These are phyloP conservation scores for Siniperca chuatsi DNA, from an alignment of 2,113 vertebrate species.

Conservation along the genomic window DNA sequence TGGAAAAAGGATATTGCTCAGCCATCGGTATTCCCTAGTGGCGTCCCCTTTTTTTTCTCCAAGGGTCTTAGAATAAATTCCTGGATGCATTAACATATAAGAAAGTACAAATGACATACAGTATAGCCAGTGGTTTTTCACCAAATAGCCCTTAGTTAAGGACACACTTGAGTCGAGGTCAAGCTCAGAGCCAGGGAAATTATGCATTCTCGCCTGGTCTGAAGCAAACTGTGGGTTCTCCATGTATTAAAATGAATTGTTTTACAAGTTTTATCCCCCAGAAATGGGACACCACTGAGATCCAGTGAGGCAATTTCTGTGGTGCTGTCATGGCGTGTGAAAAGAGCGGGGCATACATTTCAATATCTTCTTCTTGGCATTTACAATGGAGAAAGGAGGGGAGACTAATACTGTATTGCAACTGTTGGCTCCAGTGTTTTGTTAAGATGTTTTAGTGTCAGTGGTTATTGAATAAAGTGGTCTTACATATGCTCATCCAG, in stretches of 20 bases:
- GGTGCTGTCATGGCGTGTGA: slow-evolving; percentile 69
- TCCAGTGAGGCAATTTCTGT: slow-evolving; percentile 69
- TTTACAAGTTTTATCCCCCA: slow-evolving; percentile 72
- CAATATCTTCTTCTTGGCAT: slow-evolving; percentile 68
- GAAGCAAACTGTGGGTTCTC: slow-evolving; percentile 60
- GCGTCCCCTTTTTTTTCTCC: slow-evolving; percentile 26
- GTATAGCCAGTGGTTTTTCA: slow-evolving; percentile 63
- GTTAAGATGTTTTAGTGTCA: slow-evolving; percentile 30
- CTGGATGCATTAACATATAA: slow-evolving; percentile 76
- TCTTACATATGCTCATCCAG: neutral
- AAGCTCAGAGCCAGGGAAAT: slow-evolving; percentile 66
- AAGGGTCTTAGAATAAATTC: slow-evolving; percentile 74
- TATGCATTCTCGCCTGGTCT: slow-evolving; percentile 66
- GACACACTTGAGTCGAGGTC: slow-evolving; percentile 78
- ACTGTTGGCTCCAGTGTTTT: slow-evolving; percentile 31
- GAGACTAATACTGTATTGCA: neutral
- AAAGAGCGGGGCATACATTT: slow-evolving; percentile 66
- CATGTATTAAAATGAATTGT: slow-evolving; percentile 79
- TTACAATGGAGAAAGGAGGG: slow-evolving; percentile 53
- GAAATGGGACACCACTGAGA: slow-evolving; percentile 75
- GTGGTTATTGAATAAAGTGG: slow-evolving; percentile 9
- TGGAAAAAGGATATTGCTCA: slow-evolving; percentile 73
- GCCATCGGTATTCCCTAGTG: slow-evolving; percentile 69
- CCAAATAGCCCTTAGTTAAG: slow-evolving; percentile 79
- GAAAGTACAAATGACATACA: slow-evolving; percentile 71